Evolutionary conservation across 2,797 vertebrate genomes (phyloP).

Genomic region (Myotis planiceps): DNA sequence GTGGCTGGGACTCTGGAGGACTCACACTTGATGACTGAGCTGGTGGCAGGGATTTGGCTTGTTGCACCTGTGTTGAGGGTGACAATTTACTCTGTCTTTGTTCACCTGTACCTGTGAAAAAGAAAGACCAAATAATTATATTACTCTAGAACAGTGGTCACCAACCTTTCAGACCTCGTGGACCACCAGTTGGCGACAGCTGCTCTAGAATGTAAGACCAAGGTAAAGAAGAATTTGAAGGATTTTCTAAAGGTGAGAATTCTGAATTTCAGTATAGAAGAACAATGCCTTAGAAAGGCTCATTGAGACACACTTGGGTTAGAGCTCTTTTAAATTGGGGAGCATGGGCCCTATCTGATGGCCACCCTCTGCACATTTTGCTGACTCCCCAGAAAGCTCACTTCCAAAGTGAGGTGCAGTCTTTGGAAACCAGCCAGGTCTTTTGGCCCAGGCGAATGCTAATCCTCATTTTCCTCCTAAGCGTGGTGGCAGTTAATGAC

Average conservation of each 20-base stretch:
- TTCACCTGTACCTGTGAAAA: slow-evolving; percentile 84
- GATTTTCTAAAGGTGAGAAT: not conserved
- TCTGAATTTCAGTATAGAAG: not conserved
- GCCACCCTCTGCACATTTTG: not conserved
- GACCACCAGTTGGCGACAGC: too few relatives aligned
- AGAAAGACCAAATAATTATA: slow-evolving; percentile 45
- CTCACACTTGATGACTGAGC: slow-evolving; percentile 75
- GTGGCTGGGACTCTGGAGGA: slow-evolving; percentile 85
- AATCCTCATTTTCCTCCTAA: not conserved
- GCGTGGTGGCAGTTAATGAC: not conserved
- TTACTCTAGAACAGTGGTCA: not conserved
- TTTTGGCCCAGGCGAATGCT: not conserved
- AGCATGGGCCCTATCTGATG: not conserved
- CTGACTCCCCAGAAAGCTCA: not conserved
- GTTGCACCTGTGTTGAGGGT: slow-evolving; percentile 88
- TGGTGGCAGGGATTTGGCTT: slow-evolving; percentile 86
- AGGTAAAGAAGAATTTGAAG: not conserved
- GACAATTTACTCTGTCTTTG: slow-evolving; percentile 87
- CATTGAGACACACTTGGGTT: not conserved
- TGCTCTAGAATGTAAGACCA: accelerated
- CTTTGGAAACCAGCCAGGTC: not conserved
- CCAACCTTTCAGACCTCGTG: too few relatives aligned
- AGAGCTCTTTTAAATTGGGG: not conserved
- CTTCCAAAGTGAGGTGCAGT: not conserved
- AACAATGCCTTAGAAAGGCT: not conserved